phyloP scores from a whole-genome alignment of 2,113 vertebrate genomes.

The Python bivittatus region DNA sequence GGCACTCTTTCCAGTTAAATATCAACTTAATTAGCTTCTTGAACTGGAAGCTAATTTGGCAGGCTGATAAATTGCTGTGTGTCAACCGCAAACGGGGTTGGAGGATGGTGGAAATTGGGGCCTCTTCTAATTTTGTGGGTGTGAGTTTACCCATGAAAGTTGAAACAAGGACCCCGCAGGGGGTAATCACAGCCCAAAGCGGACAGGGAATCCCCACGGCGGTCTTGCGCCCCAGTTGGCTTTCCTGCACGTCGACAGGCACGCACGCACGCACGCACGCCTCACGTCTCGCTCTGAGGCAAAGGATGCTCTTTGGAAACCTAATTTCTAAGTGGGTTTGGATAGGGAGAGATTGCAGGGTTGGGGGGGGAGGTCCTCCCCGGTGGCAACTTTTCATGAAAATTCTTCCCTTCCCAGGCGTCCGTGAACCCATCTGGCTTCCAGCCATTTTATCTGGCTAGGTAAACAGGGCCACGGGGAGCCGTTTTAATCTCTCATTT shows the following conservation, averaged over 20 bases:
- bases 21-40: background rate
- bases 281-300: background rate
- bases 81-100: background rate
- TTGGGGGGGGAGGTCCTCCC: background rate
- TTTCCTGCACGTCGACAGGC: background rate
- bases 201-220: background rate
- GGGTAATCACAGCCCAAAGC: background rate
- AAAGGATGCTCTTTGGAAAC: background rate
- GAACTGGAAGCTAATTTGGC: conserved; percentile 9
- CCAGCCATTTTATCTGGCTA: background rate
- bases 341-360: background rate
- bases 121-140: background rate
- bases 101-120: background rate
- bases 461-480: no score
- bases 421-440: background rate
- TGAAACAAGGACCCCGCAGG: background rate
- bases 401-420: background rate
- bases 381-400: background rate
- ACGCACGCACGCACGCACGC: background rate
- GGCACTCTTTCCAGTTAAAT: background rate
- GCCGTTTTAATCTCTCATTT: background rate
- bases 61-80: background rate
- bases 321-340: background rate
- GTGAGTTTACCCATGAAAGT: background rate
- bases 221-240: background rate